phyloP scores from a whole-genome alignment of 2,888 invertebrate genomes.

The Campoletis raptor region DNA sequence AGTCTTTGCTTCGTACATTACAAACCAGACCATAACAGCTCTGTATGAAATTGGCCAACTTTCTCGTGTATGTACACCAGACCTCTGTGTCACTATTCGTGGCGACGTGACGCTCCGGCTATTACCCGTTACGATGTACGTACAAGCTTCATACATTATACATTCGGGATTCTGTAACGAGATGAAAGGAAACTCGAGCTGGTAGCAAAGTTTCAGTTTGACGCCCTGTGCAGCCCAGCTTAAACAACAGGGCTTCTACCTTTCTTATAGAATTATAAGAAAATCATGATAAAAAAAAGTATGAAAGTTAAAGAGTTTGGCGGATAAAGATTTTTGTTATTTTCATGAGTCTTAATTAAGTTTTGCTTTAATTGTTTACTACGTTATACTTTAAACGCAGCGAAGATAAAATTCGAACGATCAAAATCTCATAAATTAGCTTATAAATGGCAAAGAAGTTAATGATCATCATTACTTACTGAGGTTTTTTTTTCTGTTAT shows the following conservation, averaged over 20 bases:
- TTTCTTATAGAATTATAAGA: slow-evolving; percentile 13
- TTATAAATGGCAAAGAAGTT: background rate
- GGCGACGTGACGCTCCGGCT: slow-evolving; percentile 44
- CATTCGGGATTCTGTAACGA: slow-evolving; percentile 57
- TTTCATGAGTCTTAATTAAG: background rate
- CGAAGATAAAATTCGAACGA: background rate
- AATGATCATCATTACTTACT: background rate
- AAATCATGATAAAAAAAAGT: background rate
- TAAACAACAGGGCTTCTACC: slow-evolving; percentile 7
- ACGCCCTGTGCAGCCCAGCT: slow-evolving; percentile 22
- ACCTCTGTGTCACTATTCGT: slow-evolving; percentile 42
- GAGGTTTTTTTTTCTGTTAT: background rate
- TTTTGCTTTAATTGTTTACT: background rate
- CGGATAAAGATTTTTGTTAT: background rate
- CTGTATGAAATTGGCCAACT: slow-evolving; percentile 8
- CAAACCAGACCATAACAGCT: slow-evolving; percentile 14
- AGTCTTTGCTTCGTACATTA: slow-evolving; percentile 19
- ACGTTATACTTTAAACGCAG: background rate
- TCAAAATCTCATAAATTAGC: background rate
- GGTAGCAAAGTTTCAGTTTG: slow-evolving; percentile 54
- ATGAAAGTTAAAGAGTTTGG: background rate
- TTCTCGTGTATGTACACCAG: slow-evolving; percentile 6
- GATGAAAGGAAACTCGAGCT: slow-evolving; percentile 56
- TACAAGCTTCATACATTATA: slow-evolving; percentile 53
- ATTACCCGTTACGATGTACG: slow-evolving; percentile 49